These are phyloP conservation scores for Spodoptera litura DNA, from an alignment of 1,140 invertebrate genomes.

Conservation along the genomic window DNA sequence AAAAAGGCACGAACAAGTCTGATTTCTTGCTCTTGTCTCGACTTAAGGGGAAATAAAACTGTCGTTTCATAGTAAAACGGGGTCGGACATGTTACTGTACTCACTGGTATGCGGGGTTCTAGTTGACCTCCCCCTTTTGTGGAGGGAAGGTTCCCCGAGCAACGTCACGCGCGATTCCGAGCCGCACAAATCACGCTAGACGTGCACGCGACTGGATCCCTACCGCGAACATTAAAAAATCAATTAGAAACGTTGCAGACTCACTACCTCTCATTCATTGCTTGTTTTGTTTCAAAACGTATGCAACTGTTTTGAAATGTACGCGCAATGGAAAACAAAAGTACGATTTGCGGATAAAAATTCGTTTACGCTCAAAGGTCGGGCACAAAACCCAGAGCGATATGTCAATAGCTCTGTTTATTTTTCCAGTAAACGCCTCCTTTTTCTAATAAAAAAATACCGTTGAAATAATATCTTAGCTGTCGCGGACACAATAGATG, in stretches of 20 bases:
- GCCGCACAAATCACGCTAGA: constrained; percentile 78
- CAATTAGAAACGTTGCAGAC: constrained; percentile 41
- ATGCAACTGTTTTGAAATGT: not conserved
- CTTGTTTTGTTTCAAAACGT: constrained; percentile 19
- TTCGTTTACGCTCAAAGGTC: constrained; percentile 14
- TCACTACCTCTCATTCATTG: constrained; percentile 36
- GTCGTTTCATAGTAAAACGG: constrained; percentile 74
- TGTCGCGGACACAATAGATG: constrained; percentile 70
- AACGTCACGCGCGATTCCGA: constrained; percentile 73
- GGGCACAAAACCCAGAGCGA: constrained; percentile 53
- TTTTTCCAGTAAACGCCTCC: constrained; percentile 76
- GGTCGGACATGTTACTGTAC: constrained; percentile 77
- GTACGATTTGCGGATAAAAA: not conserved
- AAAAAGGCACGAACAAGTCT: constrained; percentile 48
- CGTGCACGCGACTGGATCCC: constrained; percentile 66
- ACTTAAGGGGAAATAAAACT: constrained; percentile 74
- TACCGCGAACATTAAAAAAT: constrained; percentile 51
- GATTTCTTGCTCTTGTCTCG: constrained; percentile 64
- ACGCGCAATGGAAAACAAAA: constrained; percentile 3
- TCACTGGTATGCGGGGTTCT: constrained; percentile 71
- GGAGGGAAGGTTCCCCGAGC: constrained; percentile 58
- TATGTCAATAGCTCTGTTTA: constrained; percentile 81
- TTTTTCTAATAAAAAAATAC: constrained; percentile 78
- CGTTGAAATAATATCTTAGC: constrained; percentile 76
- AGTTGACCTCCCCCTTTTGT: constrained; percentile 58